Evolutionary conservation across 1,140 invertebrate species (phyloP).

Genomic region (Paracyclopina nana): DNA sequence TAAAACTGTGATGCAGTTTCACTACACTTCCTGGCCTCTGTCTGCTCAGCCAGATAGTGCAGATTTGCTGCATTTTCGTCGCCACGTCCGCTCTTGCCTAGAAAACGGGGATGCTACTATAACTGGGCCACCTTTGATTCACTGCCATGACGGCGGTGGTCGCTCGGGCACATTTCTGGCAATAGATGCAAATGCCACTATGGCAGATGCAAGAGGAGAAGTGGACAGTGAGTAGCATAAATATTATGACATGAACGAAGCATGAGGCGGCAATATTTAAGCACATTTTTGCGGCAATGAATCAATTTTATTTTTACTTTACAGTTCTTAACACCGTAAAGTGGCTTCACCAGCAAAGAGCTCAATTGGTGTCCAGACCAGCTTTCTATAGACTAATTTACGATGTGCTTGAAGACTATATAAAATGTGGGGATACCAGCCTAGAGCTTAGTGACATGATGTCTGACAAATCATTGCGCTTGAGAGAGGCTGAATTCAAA

Average conservation of each 20-base stretch:
- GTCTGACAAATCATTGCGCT: not conserved
- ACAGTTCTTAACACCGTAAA: not conserved
- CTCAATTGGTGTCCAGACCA: not conserved
- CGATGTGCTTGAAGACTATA: slow-evolving; percentile 2
- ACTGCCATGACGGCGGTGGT: slow-evolving; percentile 10
- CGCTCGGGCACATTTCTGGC: slow-evolving; percentile 1
- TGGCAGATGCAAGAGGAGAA: not conserved
- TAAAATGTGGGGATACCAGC: not conserved
- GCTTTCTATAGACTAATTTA: not conserved
- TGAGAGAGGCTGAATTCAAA: not conserved
- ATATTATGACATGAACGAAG: too few relatives aligned
- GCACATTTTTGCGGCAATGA: too few relatives aligned
- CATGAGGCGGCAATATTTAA: too few relatives aligned
- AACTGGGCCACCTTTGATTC: not conserved
- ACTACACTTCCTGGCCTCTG: not conserved
- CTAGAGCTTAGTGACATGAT: not conserved
- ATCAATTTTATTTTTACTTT: too few relatives aligned
- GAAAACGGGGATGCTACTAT: not conserved
- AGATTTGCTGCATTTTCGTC: not conserved
- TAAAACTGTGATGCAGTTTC: not conserved
- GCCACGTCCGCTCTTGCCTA: not conserved
- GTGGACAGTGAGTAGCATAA: too few relatives aligned
- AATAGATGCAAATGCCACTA: slow-evolving; percentile 6
- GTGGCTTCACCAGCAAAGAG: not conserved
- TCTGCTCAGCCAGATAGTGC: not conserved